Evolutionary conservation across 2,113 vertebrate genomes (phyloP).

Genomic region (Myrmecophaga tridactyla): DNA sequence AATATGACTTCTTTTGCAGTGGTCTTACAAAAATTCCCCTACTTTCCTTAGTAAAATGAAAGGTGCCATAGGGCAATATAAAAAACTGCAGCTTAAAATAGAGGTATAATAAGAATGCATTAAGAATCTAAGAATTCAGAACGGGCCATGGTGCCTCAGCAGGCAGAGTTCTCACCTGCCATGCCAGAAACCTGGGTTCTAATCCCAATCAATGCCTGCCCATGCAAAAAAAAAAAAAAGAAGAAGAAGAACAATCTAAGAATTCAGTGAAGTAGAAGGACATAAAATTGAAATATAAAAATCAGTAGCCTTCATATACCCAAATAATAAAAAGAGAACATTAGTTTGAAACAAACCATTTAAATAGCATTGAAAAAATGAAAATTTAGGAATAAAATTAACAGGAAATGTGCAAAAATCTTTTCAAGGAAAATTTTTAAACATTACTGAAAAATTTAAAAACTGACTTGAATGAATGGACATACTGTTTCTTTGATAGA

Average conservation of each 20-base stretch:
- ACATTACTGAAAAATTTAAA: not conserved
- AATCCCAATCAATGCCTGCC: no score
- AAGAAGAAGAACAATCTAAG: no score
- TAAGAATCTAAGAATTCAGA: not conserved
- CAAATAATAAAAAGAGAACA: not conserved
- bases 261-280: not conserved
- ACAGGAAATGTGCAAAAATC: not conserved
- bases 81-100: not conserved
- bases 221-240: no score
- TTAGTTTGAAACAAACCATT: not conserved
- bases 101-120: not conserved
- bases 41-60: not conserved
- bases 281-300: not conserved
- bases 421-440: not conserved
- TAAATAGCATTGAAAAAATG: not conserved
- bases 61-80: not conserved
- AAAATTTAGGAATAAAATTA: not conserved
- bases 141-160: no score
- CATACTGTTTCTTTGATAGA: not conserved
- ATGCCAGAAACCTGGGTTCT: no score
- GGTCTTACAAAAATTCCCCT: not conserved
- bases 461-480: not conserved
- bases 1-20: not conserved
- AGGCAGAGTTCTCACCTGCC: no score
- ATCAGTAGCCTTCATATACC: not conserved